Conservation (phyloP, 2,888 invertebrate genomes). For the Synergus gifuensis region DNA sequence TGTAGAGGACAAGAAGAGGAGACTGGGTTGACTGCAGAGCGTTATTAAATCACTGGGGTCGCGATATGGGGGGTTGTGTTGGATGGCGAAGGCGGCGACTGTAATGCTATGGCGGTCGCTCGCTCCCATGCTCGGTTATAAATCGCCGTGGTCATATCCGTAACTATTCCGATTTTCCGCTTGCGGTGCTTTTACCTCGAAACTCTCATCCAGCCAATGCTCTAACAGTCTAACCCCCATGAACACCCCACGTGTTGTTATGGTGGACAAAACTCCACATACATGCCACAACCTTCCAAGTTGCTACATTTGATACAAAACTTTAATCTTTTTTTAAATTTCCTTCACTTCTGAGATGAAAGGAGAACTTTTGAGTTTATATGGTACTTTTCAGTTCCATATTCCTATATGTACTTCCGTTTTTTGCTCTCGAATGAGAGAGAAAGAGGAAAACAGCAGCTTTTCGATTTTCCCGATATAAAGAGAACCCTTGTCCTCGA, state of each 20-base stretch:
- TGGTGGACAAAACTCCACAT: not conserved
- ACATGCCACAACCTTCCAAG: not conserved
- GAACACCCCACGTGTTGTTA: not conserved
- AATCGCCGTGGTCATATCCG: conserved; percentile 52
- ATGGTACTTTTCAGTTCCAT: not conserved
- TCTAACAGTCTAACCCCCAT: not conserved
- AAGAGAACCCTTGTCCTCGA: conserved; percentile 22
- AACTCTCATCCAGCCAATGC: conserved; percentile 26
- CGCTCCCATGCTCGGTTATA: conserved; percentile 43
- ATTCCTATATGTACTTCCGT: not conserved
- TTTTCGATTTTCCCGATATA: conserved; percentile 1
- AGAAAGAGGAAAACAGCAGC: not conserved
- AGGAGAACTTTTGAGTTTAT: not conserved
- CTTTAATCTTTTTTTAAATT: not conserved
- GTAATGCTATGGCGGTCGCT: conserved; percentile 51
- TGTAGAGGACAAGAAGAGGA: conserved; percentile 44
- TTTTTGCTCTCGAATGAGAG: not conserved
- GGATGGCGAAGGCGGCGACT: conserved; percentile 54
- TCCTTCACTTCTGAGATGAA: not conserved
- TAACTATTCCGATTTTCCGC: conserved; percentile 59
- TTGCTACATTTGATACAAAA: not conserved
- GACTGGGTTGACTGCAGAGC: conserved; percentile 48
- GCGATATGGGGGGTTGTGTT: conserved; percentile 50
- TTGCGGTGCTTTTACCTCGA: conserved; percentile 46
- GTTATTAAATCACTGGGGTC: conserved; percentile 56